Percentiles rank a stretch among this genome's conserved stretches.
Evolutionary conservation across 2,888 invertebrate species (phyloP).

Genomic region (Polymixis flavicincta): DNA sequence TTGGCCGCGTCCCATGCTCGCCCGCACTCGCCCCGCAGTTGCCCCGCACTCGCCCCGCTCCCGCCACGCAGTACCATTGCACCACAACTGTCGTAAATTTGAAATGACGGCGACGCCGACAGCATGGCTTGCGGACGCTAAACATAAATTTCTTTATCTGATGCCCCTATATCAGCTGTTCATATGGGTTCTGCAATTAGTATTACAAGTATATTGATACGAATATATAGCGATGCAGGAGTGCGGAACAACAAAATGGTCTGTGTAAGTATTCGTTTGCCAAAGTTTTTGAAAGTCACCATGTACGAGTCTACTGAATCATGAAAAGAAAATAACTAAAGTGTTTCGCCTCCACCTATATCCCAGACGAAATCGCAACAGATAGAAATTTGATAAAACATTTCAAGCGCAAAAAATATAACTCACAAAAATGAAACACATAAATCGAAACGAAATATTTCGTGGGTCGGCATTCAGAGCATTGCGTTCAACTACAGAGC

Average conservation of each 20-base stretch:
- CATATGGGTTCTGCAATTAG: conserved; percentile 52
- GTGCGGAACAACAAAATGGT: background rate
- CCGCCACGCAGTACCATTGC: conserved; percentile 26
- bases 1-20: conserved; percentile 40
- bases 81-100: conserved; percentile 74
- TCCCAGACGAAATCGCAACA: conserved; percentile 44
- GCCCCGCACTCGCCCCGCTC: conserved; percentile 12
- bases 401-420: conserved; percentile 80
- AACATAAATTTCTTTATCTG: conserved; percentile 74
- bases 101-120: conserved; percentile 70
- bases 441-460: conserved; percentile 89
- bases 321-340: conserved; percentile 40
- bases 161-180: conserved; percentile 64
- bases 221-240: background rate
- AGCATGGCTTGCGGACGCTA: conserved; percentile 66
- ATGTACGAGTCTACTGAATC: background rate
- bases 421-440: conserved; percentile 83
- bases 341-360: conserved; percentile 18
- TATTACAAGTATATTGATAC: conserved; percentile 22
- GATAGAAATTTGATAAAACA: conserved; percentile 78
- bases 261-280: background rate
- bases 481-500: conserved; percentile 85
- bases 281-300: conserved; percentile 1
- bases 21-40: conserved; percentile 12
- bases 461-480: conserved; percentile 83